Evolutionary conservation across 2,888 invertebrate species (phyloP).

Genomic region (Rhorus exstirpatorius): DNA sequence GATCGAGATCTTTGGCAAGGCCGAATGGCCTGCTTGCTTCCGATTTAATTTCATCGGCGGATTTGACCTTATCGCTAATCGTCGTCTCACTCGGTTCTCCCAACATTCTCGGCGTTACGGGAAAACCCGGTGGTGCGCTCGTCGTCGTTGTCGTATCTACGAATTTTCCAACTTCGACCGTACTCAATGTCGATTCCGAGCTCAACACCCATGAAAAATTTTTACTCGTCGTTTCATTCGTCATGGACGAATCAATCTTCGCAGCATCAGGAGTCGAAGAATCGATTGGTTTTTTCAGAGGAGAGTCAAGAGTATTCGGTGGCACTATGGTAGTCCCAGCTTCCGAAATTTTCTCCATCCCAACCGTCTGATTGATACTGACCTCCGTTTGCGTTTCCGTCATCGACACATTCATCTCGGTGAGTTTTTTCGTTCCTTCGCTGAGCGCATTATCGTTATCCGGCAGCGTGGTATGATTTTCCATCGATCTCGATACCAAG

Average conservation of each 20-base stretch:
- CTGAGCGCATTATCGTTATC: constrained; percentile 51
- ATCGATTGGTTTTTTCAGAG: constrained; percentile 6
- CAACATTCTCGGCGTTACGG: constrained; percentile 78
- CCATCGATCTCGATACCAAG: constrained; percentile 57
- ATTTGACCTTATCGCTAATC: constrained; percentile 31
- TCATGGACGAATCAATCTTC: constrained; percentile 12
- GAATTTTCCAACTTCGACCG: constrained; percentile 63
- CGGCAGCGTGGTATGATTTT: constrained; percentile 51
- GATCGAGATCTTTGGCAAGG: constrained; percentile 77
- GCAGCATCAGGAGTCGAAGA: not conserved
- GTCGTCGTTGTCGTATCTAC: constrained; percentile 57
- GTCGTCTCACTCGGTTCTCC: constrained; percentile 55
- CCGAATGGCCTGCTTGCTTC: constrained; percentile 73
- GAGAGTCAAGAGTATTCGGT: constrained; percentile 31
- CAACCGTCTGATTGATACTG: constrained; percentile 22
- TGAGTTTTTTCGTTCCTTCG: constrained; percentile 21
- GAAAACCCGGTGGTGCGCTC: constrained; percentile 73
- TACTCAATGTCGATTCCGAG: not conserved
- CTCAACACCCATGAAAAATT: not conserved
- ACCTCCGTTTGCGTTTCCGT: constrained; percentile 13
- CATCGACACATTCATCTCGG: constrained; percentile 13
- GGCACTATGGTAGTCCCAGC: constrained; percentile 38
- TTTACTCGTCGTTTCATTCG: constrained; percentile 24
- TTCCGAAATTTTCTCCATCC: constrained; percentile 8
- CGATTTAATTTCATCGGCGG: constrained; percentile 50